phyloP scores from a whole-genome alignment of 2,888 invertebrate species.

The Augiades crinisus region DNA sequence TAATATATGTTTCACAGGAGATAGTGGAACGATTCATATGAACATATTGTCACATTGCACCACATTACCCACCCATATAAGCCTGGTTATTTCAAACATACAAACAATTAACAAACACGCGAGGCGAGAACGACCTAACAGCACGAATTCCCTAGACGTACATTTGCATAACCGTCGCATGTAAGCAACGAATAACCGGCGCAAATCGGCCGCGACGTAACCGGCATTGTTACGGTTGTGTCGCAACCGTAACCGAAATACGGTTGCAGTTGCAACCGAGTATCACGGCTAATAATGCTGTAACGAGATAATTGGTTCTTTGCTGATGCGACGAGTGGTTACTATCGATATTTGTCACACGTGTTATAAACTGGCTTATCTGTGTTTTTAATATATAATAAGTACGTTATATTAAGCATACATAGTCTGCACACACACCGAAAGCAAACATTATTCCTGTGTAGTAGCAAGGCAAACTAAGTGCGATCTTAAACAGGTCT shows the following conservation, averaged over 20 bases:
- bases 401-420: too few relatives aligned
- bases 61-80: too few relatives aligned
- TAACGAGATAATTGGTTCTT: conserved; percentile 16
- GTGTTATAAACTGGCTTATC: too few relatives aligned
- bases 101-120: conserved; percentile 4
- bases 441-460: too few relatives aligned
- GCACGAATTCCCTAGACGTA: conserved; percentile 10
- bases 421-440: too few relatives aligned
- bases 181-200: conserved; percentile 42
- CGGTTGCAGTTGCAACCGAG: conserved; percentile 11
- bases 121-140: neutral
- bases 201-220: conserved; percentile 49
- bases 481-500: too few relatives aligned
- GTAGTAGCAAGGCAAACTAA: too few relatives aligned
- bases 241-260: conserved; percentile 30
- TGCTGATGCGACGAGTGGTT: neutral
- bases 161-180: conserved; percentile 38
- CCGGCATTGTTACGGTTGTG: conserved; percentile 37
- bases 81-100: too few relatives aligned
- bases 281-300: conserved; percentile 11
- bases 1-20: too few relatives aligned
- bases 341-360: neutral
- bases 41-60: too few relatives aligned
- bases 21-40: too few relatives aligned
- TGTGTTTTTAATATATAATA: too few relatives aligned